Evolutionary conservation across 2,888 invertebrate genomes (phyloP).

Genomic region (Cheilosia soror): DNA sequence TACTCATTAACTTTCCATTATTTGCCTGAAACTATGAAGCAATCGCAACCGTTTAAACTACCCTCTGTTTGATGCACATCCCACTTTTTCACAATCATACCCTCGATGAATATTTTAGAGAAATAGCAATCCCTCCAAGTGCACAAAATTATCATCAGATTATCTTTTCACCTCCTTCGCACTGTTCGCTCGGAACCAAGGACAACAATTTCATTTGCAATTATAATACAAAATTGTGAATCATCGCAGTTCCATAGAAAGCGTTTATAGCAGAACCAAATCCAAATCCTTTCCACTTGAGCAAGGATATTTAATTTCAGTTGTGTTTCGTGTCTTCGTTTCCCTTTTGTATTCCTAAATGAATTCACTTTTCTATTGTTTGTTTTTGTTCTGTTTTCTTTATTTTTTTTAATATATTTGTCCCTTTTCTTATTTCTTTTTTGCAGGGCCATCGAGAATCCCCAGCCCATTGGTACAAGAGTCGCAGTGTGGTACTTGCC

Average conservation of each 20-base stretch:
- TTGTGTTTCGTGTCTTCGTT: conserved; percentile 8
- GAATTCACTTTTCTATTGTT: conserved; percentile 5
- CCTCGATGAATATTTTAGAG: not conserved
- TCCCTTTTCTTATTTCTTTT: not conserved
- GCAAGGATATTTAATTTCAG: conserved; percentile 36
- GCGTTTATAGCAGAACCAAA: not conserved
- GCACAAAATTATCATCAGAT: conserved; percentile 16
- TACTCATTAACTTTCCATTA: too few relatives aligned
- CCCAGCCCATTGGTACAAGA: conserved; percentile 92
- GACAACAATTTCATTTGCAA: conserved; percentile 40
- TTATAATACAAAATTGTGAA: conserved; percentile 24
- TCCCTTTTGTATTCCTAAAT: conserved; percentile 18
- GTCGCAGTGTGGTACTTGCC: conserved; percentile 92
- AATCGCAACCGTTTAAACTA: not conserved
- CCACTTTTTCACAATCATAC: not conserved
- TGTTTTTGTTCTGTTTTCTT: not conserved
- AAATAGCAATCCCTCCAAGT: not conserved
- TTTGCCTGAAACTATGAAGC: too few relatives aligned
- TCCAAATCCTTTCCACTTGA: conserved; percentile 30
- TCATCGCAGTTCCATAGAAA: conserved; percentile 8
- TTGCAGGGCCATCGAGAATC: conserved; percentile 84
- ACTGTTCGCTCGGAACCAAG: not conserved
- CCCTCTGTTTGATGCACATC: not conserved
- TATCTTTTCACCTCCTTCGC: conserved; percentile 10
- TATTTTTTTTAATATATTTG: conserved; percentile 17